These are phyloP conservation scores for Branchinecta lindahli DNA, from an alignment of 1,140 invertebrate species.

Conservation along the genomic window DNA sequence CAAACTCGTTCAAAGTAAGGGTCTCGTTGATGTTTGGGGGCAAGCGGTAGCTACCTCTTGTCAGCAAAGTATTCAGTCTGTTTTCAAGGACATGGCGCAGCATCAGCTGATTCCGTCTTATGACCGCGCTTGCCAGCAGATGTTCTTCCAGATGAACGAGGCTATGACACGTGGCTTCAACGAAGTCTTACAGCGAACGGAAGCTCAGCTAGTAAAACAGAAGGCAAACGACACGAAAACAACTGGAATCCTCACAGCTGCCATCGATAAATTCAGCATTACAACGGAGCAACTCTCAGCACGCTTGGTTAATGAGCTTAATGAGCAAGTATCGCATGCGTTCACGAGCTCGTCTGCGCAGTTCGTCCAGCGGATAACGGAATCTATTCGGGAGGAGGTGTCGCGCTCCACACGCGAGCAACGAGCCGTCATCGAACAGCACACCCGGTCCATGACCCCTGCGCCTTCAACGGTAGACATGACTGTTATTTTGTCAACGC, in stretches of 20 bases:
- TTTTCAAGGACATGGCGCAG: constrained; percentile 55
- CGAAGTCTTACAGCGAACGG: constrained; percentile 44
- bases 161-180: constrained; percentile 65
- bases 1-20: constrained; percentile 55
- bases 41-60: constrained; percentile 46
- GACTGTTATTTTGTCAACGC: background rate
- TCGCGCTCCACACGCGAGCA: constrained; percentile 42
- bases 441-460: constrained; percentile 40
- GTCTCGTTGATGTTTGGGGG: constrained; percentile 54
- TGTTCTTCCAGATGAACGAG: constrained; percentile 75
- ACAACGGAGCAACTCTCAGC: constrained; percentile 2
- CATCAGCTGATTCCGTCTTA: constrained; percentile 59
- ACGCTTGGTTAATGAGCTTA: constrained; percentile 17
- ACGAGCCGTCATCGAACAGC: constrained; percentile 35
- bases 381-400: constrained; percentile 38
- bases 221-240: constrained; percentile 26
- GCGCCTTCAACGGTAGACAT: constrained; percentile 40
- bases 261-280: constrained; percentile 17
- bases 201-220: constrained; percentile 31
- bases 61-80: constrained; percentile 45
- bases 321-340: constrained; percentile 20
- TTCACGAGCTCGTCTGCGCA: constrained; percentile 19
- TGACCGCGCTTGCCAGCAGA: constrained; percentile 63
- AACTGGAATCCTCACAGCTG: constrained; percentile 25
- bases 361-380: constrained; percentile 26